phyloP scores from a whole-genome alignment of 2,888 invertebrate genomes.

The Drosophila subquinaria region DNA sequence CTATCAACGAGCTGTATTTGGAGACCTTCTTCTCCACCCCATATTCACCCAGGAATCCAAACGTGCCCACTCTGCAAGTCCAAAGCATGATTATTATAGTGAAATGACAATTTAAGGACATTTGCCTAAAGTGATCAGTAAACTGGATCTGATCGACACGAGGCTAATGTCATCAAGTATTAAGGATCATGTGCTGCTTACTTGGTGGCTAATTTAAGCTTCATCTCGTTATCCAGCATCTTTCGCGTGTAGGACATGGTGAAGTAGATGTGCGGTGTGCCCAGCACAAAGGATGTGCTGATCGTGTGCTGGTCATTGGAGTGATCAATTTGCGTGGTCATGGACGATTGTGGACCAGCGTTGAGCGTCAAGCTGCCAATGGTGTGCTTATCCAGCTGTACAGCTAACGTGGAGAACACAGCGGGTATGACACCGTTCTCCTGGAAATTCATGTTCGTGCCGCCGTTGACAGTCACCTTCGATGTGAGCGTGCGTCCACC shows the following conservation, averaged over 20 bases:
- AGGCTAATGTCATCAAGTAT: no score
- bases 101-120: neutral
- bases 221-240: slow-evolving; percentile 91
- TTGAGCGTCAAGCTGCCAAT: slow-evolving; percentile 95
- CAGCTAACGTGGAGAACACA: slow-evolving; percentile 91
- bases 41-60: slow-evolving; percentile 95
- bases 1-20: slow-evolving; percentile 94
- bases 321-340: slow-evolving; percentile 93
- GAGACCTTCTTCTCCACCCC: slow-evolving; percentile 97
- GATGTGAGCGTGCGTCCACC: slow-evolving; percentile 77
- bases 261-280: slow-evolving; percentile 92
- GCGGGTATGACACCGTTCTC: slow-evolving; percentile 92
- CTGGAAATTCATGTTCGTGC: slow-evolving; percentile 91
- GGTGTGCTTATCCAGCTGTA: slow-evolving; percentile 94
- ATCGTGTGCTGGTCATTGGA: slow-evolving; percentile 90
- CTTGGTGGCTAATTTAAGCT: slow-evolving; percentile 92
- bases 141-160: neutral
- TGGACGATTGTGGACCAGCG: slow-evolving; percentile 89
- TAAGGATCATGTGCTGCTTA: slow-evolving; percentile 86
- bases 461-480: slow-evolving; percentile 87
- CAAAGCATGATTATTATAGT: neutral
- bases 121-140: neutral
- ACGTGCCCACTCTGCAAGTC: slow-evolving; percentile 91
- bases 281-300: slow-evolving; percentile 91
- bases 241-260: slow-evolving; percentile 92